A percentile compares a stretch with the other conserved stretches of the same genome.
Conservation (phyloP, 2,113 vertebrate species). For the Siniperca chuatsi region DNA sequence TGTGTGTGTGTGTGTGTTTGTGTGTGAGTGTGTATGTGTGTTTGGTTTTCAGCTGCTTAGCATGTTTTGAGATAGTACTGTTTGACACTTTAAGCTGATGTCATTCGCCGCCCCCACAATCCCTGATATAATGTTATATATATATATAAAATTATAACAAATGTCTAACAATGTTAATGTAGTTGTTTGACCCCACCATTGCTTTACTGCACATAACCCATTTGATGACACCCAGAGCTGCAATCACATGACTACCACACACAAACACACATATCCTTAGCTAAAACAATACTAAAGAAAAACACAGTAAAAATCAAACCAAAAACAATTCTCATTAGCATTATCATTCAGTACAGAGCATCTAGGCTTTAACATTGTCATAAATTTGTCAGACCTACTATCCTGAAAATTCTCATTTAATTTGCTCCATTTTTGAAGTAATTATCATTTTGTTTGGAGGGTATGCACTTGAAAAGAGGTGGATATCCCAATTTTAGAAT, state of each 20-base stretch:
- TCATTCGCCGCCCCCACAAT: conserved; percentile 3
- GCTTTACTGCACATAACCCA: background rate
- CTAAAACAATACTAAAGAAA: background rate
- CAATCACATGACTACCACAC: conserved; percentile 14
- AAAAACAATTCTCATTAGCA: background rate
- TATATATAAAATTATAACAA: background rate
- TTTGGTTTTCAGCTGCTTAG: conserved; percentile 18
- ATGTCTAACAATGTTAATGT: background rate
- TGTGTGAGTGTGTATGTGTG: background rate
- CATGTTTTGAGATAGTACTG: conserved; percentile 22
- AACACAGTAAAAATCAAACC: background rate
- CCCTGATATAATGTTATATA: background rate
- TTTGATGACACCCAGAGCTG: background rate
- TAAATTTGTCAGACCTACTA: background rate
- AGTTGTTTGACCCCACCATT: background rate
- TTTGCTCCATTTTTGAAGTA: background rate
- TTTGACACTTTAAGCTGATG: conserved; percentile 42
- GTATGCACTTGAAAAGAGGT: background rate
- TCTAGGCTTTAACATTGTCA: background rate
- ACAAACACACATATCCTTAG: background rate
- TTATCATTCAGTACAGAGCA: background rate
- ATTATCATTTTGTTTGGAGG: conserved; percentile 10
- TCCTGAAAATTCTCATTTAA: background rate
- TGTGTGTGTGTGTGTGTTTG: background rate
- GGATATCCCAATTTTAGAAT: conserved; percentile 18